Conservation (phyloP, 2,113 vertebrate genomes). For the Oreocharis arfaki region DNA sequence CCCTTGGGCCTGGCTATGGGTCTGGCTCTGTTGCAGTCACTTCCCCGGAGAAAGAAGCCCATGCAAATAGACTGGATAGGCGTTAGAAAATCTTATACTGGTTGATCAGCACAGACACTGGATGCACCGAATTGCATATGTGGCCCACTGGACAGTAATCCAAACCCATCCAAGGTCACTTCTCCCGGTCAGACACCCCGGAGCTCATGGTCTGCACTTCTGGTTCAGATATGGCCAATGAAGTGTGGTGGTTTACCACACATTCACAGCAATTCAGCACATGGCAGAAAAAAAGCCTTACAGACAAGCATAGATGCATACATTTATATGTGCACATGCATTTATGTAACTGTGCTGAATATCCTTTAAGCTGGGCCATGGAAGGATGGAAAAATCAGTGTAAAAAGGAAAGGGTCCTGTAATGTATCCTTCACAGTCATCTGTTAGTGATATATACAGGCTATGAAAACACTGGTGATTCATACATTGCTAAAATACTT, state of each 20-base stretch:
- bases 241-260: neutral
- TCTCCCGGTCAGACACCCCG: neutral
- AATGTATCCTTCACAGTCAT: neutral
- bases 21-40: neutral
- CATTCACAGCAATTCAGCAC: neutral
- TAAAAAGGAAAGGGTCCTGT: neutral
- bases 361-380: neutral
- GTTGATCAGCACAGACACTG: neutral
- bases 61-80: neutral
- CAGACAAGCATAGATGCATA: neutral
- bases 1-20: neutral
- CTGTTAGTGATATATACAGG: neutral
- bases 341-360: neutral
- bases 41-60: neutral
- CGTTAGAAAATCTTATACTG: neutral
- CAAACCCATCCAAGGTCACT: neutral
- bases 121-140: fast-evolving
- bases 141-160: neutral
- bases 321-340: neutral
- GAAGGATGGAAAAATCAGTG: neutral
- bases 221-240: neutral
- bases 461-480: neutral
- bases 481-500: neutral
- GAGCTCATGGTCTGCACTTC: neutral
- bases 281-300: neutral